Conservation (phyloP, 2,113 vertebrate genomes). For the Podarcis muralis region DNA sequence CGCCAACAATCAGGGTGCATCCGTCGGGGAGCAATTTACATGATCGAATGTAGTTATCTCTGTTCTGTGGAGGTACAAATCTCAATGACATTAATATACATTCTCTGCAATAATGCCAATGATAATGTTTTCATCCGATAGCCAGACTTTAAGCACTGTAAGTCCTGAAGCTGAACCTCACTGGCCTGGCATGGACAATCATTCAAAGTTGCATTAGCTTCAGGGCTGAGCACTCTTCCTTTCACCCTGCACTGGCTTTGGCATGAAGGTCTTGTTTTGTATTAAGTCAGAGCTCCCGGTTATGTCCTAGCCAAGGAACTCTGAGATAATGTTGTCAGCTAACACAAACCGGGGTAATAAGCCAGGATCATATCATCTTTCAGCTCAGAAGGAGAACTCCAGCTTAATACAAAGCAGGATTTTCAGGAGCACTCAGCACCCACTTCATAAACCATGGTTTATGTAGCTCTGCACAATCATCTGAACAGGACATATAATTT, state of each 20-base stretch:
- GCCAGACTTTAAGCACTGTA: constrained; percentile 24
- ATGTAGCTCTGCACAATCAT: neutral
- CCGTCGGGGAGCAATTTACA: constrained; percentile 86
- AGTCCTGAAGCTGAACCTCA: neutral
- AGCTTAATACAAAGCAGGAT: neutral
- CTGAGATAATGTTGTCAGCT: no score
- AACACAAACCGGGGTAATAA: no score
- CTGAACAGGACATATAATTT: neutral
- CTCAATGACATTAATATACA: constrained; percentile 47
- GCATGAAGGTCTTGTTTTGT: neutral
- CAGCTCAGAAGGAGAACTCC: neutral
- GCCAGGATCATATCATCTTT: no score
- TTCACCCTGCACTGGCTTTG: neutral
- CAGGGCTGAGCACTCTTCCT: neutral
- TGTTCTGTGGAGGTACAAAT: constrained; percentile 84
- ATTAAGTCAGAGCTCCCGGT: neutral
- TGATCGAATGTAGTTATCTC: constrained; percentile 97
- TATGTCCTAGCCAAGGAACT: neutral
- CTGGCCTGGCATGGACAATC: no score
- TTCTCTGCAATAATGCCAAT: constrained; percentile 24
- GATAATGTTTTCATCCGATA: constrained; percentile 9
- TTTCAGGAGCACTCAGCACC: neutral
- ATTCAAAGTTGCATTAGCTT: neutral
- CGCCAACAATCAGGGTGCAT: constrained; percentile 86
- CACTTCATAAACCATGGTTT: neutral